phyloP scores from a whole-genome alignment of 2,113 vertebrate genomes.

The Charina bottae region DNA sequence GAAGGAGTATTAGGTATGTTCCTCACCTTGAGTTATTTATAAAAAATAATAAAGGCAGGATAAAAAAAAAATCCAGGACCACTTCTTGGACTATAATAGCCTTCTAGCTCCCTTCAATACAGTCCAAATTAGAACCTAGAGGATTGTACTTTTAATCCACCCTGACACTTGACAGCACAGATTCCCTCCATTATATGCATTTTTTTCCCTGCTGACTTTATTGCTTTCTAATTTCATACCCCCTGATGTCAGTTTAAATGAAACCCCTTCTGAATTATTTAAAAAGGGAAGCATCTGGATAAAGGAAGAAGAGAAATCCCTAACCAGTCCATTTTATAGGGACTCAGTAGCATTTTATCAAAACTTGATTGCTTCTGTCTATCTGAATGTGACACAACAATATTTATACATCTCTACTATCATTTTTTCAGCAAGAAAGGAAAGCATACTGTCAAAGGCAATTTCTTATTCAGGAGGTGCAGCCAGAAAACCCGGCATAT shows the following conservation, averaged over 20 bases:
- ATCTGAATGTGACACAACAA: neutral
- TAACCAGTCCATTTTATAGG: neutral
- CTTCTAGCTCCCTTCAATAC: too few species aligned
- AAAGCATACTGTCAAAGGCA: neutral
- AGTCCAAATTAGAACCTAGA: neutral
- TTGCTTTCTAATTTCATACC: conserved; percentile 36
- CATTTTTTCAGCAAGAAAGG: neutral
- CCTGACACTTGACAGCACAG: neutral
- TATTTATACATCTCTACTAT: neutral
- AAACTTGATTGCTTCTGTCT: neutral
- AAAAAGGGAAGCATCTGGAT: conserved; percentile 51
- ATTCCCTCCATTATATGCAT: neutral
- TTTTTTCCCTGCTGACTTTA: conserved; percentile 37
- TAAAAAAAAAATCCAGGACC: too few species aligned
- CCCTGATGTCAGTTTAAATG: conserved; percentile 58
- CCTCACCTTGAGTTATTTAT: too few species aligned
- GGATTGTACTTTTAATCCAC: neutral
- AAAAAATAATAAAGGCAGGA: too few species aligned
- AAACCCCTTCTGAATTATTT: conserved; percentile 57
- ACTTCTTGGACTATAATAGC: neutral
- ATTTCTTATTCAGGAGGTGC: neutral
- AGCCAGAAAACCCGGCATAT: conserved; percentile 1
- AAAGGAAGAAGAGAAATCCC: neutral
- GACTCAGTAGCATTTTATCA: neutral
- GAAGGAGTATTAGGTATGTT: too few species aligned